Conservation (phyloP, 2,888 invertebrate species). For the Apamea crenata region DNA sequence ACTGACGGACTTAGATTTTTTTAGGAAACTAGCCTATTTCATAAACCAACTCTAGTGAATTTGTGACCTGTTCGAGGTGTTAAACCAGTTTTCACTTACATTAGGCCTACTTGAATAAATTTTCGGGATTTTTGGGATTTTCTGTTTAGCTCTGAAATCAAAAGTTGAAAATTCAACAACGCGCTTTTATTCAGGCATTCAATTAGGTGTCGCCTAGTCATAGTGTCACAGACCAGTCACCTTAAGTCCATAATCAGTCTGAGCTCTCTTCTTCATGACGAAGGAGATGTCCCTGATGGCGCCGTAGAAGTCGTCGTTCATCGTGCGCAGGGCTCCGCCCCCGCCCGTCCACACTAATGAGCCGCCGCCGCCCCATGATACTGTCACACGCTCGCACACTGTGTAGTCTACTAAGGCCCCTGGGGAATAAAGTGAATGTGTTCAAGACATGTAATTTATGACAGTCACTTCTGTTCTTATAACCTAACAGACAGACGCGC, state of each 20-base stretch:
- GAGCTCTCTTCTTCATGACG: conserved; percentile 93
- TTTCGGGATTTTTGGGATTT: not conserved
- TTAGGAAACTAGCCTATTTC: too few species aligned
- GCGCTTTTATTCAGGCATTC: not conserved
- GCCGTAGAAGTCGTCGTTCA: conserved; percentile 84
- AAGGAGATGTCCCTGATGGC: conserved; percentile 93
- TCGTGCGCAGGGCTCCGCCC: conserved; percentile 85
- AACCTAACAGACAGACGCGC: not conserved
- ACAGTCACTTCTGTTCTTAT: not conserved
- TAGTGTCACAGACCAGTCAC: conserved; percentile 78
- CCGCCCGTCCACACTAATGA: conserved; percentile 93
- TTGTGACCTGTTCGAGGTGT: not conserved
- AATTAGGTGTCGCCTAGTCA: not conserved
- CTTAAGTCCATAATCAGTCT: conserved; percentile 94
- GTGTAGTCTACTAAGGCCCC: conserved; percentile 93
- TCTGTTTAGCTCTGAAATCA: not conserved
- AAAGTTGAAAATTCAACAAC: not conserved
- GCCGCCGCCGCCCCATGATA: conserved; percentile 94
- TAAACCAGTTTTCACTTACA: not conserved
- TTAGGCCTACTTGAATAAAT: not conserved
- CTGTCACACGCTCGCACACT: conserved; percentile 95
- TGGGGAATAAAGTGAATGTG: conserved; percentile 64
- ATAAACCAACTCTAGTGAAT: not conserved
- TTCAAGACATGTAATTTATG: not conserved
- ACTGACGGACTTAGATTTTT: too few species aligned